Conservation (phyloP, 2,888 invertebrate species). For the Parascotia fuliginaria region DNA sequence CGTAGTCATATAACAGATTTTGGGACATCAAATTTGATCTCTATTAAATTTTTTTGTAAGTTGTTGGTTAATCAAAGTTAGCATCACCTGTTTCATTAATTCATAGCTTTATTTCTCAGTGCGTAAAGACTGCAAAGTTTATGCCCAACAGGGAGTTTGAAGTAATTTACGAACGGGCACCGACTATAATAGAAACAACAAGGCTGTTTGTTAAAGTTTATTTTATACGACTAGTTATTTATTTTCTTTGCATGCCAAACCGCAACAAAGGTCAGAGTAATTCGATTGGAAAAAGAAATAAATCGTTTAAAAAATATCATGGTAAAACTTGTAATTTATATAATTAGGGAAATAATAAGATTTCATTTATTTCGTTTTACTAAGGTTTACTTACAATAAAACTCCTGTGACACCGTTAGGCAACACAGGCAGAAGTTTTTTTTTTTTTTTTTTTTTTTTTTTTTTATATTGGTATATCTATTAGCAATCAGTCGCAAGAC, state of each 20-base stretch:
- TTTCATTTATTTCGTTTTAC: not conserved
- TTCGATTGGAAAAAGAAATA: not conserved
- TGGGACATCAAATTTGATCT: constrained; percentile 20
- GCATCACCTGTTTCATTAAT: constrained; percentile 18
- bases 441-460: too few relatives aligned
- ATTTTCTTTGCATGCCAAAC: not conserved
- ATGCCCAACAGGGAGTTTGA: not conserved
- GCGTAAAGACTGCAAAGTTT: constrained; percentile 5
- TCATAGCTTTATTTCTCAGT: constrained; percentile 7
- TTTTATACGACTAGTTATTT: not conserved
- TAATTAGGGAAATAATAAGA: too few relatives aligned
- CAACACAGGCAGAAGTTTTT: too few relatives aligned
- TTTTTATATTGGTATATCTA: too few relatives aligned
- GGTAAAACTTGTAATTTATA: too few relatives aligned
- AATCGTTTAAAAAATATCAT: too few relatives aligned
- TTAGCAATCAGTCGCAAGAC: too few relatives aligned
- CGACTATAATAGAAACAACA: not conserved
- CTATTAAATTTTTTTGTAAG: constrained; percentile 21
- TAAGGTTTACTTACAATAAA: too few relatives aligned
- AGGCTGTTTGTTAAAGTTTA: not conserved
- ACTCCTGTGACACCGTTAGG: too few relatives aligned
- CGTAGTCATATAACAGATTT: constrained; percentile 21
- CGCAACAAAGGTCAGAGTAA: not conserved
- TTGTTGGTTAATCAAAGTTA: constrained; percentile 9
- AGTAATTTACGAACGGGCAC: not conserved